These are phyloP conservation scores for Scotopteryx bipunctaria DNA, from an alignment of 2,888 invertebrate genomes.

Conservation along the genomic window DNA sequence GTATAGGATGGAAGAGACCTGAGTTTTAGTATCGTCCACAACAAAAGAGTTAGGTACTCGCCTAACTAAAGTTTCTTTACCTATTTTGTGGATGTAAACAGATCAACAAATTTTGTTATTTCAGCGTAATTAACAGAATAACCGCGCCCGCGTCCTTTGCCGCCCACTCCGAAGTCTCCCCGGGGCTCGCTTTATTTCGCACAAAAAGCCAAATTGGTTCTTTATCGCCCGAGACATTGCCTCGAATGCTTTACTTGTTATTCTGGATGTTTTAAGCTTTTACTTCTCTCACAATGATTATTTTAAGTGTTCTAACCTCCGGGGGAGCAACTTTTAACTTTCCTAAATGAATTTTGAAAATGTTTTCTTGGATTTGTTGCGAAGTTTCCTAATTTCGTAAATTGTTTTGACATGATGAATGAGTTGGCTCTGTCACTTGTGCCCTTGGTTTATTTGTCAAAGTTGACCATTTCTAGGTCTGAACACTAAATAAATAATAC, in stretches of 20 bases:
- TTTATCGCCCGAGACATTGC: constrained; percentile 22
- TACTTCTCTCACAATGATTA: constrained; percentile 4
- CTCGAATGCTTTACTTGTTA: constrained; percentile 14
- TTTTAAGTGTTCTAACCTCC: neutral
- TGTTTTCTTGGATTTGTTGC: constrained; percentile 1
- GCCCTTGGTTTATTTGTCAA: too few species aligned
- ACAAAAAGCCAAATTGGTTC: constrained; percentile 25
- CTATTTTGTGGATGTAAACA: too few species aligned
- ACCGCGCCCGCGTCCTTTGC: constrained; percentile 7
- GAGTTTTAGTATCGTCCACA: too few species aligned
- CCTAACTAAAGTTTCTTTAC: too few species aligned
- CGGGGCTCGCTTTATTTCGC: constrained; percentile 33
- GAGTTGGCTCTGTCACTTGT: neutral
- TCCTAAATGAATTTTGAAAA: constrained; percentile 4
- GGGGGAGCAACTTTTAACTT: constrained; percentile 7
- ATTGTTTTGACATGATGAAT: constrained; percentile 11
- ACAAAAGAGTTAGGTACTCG: too few species aligned
- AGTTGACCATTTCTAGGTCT: too few species aligned
- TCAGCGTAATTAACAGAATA: constrained; percentile 40
- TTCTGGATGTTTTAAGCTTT: constrained; percentile 15
- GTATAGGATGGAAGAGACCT: too few species aligned
- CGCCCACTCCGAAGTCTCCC: constrained; percentile 39
- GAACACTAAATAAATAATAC: too few species aligned
- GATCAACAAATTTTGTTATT: constrained; percentile 21
- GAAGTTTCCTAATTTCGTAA: constrained; percentile 13